Base-by-base conservation (phyloP, 2,797 vertebrate species). In the Tympanoctomys barrerae region DNA sequence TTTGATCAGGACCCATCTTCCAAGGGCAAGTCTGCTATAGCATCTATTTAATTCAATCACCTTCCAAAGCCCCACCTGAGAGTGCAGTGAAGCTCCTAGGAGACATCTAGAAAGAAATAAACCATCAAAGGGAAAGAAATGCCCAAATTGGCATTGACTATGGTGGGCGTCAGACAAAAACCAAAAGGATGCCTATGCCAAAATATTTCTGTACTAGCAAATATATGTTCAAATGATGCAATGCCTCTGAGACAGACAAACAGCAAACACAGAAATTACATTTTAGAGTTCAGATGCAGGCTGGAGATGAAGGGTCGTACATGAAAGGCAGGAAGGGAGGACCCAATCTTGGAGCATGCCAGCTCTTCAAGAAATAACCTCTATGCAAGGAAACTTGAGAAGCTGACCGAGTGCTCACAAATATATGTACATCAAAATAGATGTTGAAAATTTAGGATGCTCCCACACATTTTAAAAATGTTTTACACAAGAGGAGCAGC, bases 391-490 rank as follows among this genome's bases (percentile, higher is more conserved):
- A 96, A 89, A 94, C 91, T 31, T 49, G 59, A 93, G 96, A 94
- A 89, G 77, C 79, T 11, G 6, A 64, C 39, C 64, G 82, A 96
- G 77, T 85, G 73, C 88, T 90, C 88, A 91, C 92, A 97, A 95
- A 96, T 93, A 91, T 59, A 80, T 83, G 84, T 81, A 22, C 78
- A 86, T 81, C 52, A 93, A 97, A 97, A 92, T 88, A 62, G 89
- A 96, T 91, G 54, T 86, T 93, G 86, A 96, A 96, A 97, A 96
- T 81, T 94, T 95, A 94, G 89, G 89, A 89, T 91, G 77, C 80
- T 94, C 46, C 94, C 36, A 73, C 88, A 94, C 80, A 42, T 90
- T 92, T 97, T 54, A 83, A 97, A 97, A 97, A 89, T 87, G 86
- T 94, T 93, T 95, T 97, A 83, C 26, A 92, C 77, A 59, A 94